Conservation (phyloP, 2,113 vertebrate species). For the Phylloscopus whistleri region DNA sequence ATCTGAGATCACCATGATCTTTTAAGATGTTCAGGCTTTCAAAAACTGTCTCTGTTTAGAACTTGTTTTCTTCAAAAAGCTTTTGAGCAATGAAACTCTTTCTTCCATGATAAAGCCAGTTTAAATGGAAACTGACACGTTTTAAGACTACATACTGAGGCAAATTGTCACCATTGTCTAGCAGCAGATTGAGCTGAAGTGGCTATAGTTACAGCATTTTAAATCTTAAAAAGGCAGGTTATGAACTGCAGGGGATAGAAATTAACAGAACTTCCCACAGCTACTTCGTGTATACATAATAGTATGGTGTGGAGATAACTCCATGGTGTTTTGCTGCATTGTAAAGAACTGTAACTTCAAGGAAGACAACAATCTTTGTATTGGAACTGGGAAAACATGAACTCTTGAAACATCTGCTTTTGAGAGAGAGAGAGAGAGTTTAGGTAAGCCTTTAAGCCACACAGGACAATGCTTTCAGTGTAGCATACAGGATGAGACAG, state of each 20-base stretch:
- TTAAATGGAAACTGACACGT: constrained; percentile 64
- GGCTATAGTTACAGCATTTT: constrained; percentile 30
- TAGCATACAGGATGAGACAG: not conserved
- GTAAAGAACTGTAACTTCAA: not conserved
- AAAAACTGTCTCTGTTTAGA: constrained; percentile 30
- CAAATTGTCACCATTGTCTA: constrained; percentile 60
- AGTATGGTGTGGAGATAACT: not conserved
- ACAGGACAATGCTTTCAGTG: not conserved
- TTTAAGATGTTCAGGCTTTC: constrained; percentile 44
- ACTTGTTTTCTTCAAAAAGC: constrained; percentile 49
- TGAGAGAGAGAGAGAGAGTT: not conserved
- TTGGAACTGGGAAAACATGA: not conserved
- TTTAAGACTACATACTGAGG: constrained; percentile 42
- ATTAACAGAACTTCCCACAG: constrained; percentile 6
- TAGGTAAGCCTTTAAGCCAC: not conserved
- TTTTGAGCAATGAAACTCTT: constrained; percentile 39
- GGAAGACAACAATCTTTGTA: constrained; percentile 4
- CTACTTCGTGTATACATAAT: not conserved
- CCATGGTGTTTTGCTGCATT: constrained; percentile 20
- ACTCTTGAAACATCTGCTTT: not conserved
- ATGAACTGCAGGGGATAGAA: constrained; percentile 33
- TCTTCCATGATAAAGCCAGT: constrained; percentile 50
- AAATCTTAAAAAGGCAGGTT: constrained; percentile 54
- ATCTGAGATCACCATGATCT: constrained; percentile 15
- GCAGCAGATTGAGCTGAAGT: constrained; percentile 25